Base-by-base conservation (phyloP, 2,113 vertebrate genomes). In the Anolis carolinensis region DNA sequence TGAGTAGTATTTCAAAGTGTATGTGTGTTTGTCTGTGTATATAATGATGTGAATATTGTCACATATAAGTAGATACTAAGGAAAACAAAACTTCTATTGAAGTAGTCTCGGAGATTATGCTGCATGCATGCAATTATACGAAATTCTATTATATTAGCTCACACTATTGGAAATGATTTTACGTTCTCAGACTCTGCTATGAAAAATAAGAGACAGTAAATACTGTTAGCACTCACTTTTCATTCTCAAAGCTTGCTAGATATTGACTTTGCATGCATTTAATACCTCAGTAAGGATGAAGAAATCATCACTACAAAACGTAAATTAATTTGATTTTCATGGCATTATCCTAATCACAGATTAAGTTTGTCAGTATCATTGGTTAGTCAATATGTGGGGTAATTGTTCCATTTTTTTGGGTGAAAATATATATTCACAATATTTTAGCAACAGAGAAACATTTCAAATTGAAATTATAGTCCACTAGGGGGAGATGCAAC, bases 401-500 rank as follows among this genome's bases (percentile, higher is more conserved):
- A 21, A 16, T 30, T 0, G 65, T 65, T 72, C 32, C 20, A 8
- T 14, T 71, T 82, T 55, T 71, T 59, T n/a, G n/a, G 4, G 18
- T 82, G 72, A 52, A 34, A 48, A 67, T 3, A 7, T 21, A 1
- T 0, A 7, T 13, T 32, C 0, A 70, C 39, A 0, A 20, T 1
- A 20, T 5, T 7, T 11, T 0, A 9, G 80, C 59, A 32, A 0
- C 20, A 0, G 0, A 75, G 59, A 70, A 21, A 63, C 52, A 2
- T 0, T 39, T n/a, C 6, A 3, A 2, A 0, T 83, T 44, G 62
- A 6, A 21, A 25, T 10, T 27, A 4, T 52, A 0, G 13, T 3
- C 85, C 92, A 27, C 80, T 79, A 91, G 90, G 70, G 81, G 82
- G 87, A 30, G 85, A 0, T 82, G 84, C 23, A 89, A 86, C 79